phyloP scores from a whole-genome alignment of 2,113 vertebrate genomes.

The Rousettus leschenaultii region DNA sequence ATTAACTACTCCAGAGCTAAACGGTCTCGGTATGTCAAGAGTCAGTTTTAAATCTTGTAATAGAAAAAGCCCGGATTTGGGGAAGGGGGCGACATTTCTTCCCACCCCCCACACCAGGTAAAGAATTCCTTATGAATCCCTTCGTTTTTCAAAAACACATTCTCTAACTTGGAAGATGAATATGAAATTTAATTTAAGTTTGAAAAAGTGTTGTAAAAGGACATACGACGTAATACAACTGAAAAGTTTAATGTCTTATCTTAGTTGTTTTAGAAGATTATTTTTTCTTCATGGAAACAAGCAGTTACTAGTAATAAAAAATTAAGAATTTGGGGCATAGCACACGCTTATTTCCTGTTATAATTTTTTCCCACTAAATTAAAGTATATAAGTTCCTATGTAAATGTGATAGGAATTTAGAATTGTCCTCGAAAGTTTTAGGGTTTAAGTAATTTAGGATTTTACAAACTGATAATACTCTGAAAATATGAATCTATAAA shows the following conservation, averaged over 20 bases:
- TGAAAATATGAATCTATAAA: background rate
- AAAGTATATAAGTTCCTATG: background rate
- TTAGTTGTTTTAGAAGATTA: background rate
- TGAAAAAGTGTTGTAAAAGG: background rate
- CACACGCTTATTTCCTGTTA: background rate
- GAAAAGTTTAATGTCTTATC: background rate
- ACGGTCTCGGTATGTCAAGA: constrained; percentile 6
- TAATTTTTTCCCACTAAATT: background rate
- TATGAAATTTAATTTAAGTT: background rate
- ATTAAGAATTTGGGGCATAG: background rate
- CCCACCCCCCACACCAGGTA: too few species aligned
- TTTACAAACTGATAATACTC: background rate
- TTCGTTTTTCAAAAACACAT: background rate
- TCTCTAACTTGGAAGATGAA: background rate
- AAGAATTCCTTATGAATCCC: background rate
- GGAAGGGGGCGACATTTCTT: background rate
- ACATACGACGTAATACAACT: background rate
- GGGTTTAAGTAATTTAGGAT: background rate
- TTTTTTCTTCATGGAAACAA: background rate
- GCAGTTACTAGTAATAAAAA: background rate
- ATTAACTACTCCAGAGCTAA: constrained; percentile 1
- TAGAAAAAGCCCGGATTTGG: background rate
- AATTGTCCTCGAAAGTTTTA: background rate
- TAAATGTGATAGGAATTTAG: background rate
- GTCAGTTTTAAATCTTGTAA: background rate